Base-by-base conservation (phyloP, 2,113 vertebrate genomes). In the Elgaria multicarinata region DNA sequence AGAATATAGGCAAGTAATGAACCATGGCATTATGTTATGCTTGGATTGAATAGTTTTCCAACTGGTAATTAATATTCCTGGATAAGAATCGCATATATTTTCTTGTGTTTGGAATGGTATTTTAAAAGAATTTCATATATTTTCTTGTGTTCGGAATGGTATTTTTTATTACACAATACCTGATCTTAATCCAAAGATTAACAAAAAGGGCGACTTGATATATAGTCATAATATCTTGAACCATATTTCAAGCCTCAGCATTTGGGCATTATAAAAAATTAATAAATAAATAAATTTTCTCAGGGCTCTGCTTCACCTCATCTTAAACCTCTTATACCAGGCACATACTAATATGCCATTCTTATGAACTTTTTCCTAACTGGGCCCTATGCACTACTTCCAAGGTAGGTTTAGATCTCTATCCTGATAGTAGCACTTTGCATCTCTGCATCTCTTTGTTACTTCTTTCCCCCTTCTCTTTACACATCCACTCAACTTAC, bases 1-100 rank as follows among this genome's bases (percentile, higher is more conserved):
- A 91, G 7, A 89, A n/a, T 93, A 82, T 94, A 74, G 86, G 90
- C 75, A 93, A 87, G 91, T 96, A 96, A 97, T 95, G 95, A 96
- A 95, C 92, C 94, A 91, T 86, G 67, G 18, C 85, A 89, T 89
- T 92, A 87, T 86, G 82, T 90, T 95, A 94, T 50, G 93, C 92
- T 77, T 55, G 12, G 94, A 74, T 93, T 69, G 90, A 76, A 93
- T 87, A 90, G 83, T 92, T 92, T 94, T 92, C 83, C 95, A 95
- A 90, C 8, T 92, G 90, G 87, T 95, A 96, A 95, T 96, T 96
- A 96, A 95, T 96, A 96, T 88, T 90, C 88, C 78, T 93, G 88
- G 76, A 90, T 92, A 76, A 53, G 33, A 90, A 62, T 87, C 94
- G 72, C 89, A 93, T 93, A 79, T 76, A 93, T n/a, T 88, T 83